Base-by-base conservation (phyloP, 2,888 invertebrate species). In the Cephus spinipes region DNA sequence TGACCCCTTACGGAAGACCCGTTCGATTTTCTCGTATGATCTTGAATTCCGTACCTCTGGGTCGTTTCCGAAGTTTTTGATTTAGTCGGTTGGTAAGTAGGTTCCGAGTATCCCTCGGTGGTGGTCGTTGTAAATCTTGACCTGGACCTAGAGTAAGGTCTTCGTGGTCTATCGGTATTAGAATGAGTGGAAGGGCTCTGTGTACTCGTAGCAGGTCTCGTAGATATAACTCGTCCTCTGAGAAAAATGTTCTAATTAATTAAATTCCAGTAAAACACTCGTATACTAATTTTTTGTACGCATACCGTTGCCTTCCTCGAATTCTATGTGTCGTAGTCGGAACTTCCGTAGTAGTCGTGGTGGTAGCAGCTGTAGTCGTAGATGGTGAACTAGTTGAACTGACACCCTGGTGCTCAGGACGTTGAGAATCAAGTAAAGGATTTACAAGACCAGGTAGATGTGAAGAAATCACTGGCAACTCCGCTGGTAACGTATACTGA, bases 391-490 rank as follows among this genome's bases (percentile, higher is more conserved):
- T 77, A 55, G 77, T 80, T 75, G 79, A 80, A 32, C 80, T 77
- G 31, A 77, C 76, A 75, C 79, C 77, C 1, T 55, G 55, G 2
- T 55, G 55, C 79, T 79, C 80, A 74, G 79, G 76, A 73, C 83
- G 84, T 55, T 90, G 88, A 81, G 92, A 92, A 79, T 94, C 94
- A 83, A 94, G 92, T 55, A 95, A 89, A 40, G 94, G 93, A 85
- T 94, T 94, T 0, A 95, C 93, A 34, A 94, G 88, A 0, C 94
- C 93, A 1, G 94, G 94, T 36, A 94, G 91, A 82, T 94, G 93
- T 0, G 94, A 93, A 30, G 93, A 94, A 73, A 94, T 92, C 1
- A 93, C 91, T 1, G 94, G 94, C 32, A 94, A 87, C 82, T 94
- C 93, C 0, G 93, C 92, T 3, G 94, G 93, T 69, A 94, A 85